These are phyloP conservation scores for Zele albiditarsus DNA, from an alignment of 2,888 invertebrate genomes.

Conservation along the genomic window DNA sequence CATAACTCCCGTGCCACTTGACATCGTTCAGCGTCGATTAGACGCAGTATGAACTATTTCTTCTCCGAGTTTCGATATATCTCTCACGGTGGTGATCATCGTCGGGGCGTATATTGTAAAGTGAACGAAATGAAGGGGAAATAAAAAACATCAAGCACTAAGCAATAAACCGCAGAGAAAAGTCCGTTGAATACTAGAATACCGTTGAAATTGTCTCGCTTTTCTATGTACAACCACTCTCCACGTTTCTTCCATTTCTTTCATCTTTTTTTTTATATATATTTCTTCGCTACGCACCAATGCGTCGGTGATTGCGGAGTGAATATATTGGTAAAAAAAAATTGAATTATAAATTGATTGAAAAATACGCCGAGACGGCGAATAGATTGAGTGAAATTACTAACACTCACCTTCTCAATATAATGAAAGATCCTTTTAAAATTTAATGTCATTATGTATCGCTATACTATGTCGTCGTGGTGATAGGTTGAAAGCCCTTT, in stretches of 20 bases:
- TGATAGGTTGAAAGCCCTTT: neutral
- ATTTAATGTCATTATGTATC: neutral
- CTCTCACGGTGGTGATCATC: slow-evolving; percentile 31
- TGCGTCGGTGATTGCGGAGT: neutral
- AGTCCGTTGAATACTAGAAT: slow-evolving; percentile 25
- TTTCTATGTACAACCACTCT: slow-evolving; percentile 4
- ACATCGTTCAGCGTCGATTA: slow-evolving; percentile 45
- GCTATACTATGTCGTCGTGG: neutral
- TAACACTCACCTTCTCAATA: neutral
- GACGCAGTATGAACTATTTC: slow-evolving; percentile 26
- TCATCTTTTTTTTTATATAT: neutral
- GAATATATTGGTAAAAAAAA: slow-evolving; percentile 17
- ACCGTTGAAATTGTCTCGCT: slow-evolving; percentile 36
- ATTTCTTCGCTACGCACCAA: slow-evolving; percentile 1
- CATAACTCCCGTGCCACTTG: slow-evolving; percentile 45
- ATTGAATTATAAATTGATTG: slow-evolving; percentile 3
- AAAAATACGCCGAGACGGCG: neutral
- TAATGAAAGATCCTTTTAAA: neutral
- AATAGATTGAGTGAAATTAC: neutral
- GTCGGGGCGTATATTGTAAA: slow-evolving; percentile 1
- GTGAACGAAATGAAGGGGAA: slow-evolving; percentile 23
- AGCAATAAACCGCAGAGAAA: slow-evolving; percentile 30
- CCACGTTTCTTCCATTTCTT: slow-evolving; percentile 4
- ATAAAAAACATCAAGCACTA: neutral
- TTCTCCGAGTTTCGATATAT: neutral